Evolutionary conservation across 1,140 invertebrate species (phyloP).

Genomic region (Ostrea edulis): DNA sequence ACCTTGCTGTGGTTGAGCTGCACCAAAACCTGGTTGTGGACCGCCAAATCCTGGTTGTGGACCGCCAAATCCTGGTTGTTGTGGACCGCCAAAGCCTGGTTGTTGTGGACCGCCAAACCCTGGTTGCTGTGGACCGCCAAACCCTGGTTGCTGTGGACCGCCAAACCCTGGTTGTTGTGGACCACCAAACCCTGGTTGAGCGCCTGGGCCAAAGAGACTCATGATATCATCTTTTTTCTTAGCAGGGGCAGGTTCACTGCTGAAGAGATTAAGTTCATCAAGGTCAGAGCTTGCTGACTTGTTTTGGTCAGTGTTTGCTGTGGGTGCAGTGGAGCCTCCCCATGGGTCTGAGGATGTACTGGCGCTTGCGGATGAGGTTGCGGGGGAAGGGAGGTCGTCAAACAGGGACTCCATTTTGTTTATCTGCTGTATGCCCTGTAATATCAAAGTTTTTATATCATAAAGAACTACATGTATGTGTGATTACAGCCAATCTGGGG

Average conservation of each 20-base stretch:
- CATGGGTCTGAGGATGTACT: constrained; percentile 50
- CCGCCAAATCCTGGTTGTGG: constrained; percentile 26
- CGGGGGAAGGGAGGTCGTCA: constrained; percentile 52
- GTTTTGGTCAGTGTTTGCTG: constrained; percentile 40
- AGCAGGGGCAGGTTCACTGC: constrained; percentile 49
- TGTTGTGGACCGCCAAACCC: constrained; percentile 33
- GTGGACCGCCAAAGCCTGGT: constrained; percentile 22
- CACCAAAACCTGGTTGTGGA: constrained; percentile 40
- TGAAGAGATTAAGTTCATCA: constrained; percentile 58
- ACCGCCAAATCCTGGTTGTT: constrained; percentile 18
- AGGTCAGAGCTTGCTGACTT: constrained; percentile 48
- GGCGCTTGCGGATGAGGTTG: constrained; percentile 51
- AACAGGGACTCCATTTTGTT: constrained; percentile 68
- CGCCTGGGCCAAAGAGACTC: constrained; percentile 47
- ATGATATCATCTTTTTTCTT: constrained; percentile 55
- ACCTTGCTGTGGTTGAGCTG: constrained; percentile 24
- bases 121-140: constrained; percentile 28
- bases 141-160: constrained; percentile 35
- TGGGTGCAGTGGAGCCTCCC: constrained; percentile 37
- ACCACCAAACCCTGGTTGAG: constrained; percentile 44
- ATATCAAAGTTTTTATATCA: background rate
- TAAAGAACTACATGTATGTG: too few relatives aligned
- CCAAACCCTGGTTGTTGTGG: constrained; percentile 45
- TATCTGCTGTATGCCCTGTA: constrained; percentile 78
- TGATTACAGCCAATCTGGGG: too few relatives aligned